Evolutionary conservation across 2,888 invertebrate genomes (phyloP).

Genomic region (Oxystoma pomonae): DNA sequence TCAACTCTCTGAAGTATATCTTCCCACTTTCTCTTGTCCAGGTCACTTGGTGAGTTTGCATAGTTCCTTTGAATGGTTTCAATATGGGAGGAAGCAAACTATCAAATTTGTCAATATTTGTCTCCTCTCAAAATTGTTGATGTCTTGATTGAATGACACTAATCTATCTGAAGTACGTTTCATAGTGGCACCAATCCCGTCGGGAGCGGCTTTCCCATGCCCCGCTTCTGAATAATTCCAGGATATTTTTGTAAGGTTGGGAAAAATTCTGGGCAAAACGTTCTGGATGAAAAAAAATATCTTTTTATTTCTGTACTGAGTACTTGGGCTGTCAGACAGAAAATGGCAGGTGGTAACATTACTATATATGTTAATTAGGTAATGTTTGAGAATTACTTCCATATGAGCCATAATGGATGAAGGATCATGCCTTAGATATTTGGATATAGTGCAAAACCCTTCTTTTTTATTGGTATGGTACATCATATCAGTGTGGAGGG

Average conservation of each 20-base stretch:
- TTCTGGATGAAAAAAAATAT: constrained; percentile 3
- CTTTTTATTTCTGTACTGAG: constrained; percentile 4
- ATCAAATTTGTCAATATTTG: background rate
- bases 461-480: background rate
- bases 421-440: constrained; percentile 2
- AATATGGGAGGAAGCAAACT: background rate
- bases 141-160: background rate
- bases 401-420: constrained; percentile 4
- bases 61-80: constrained; percentile 2
- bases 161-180: background rate
- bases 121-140: background rate
- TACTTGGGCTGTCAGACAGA: constrained; percentile 7
- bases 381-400: background rate
- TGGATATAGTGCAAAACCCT: constrained; percentile 7
- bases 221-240: constrained; percentile 2
- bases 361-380: background rate
- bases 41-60: constrained; percentile 1
- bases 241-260: background rate
- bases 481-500: constrained; percentile 31
- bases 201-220: constrained; percentile 1
- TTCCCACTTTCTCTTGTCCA: background rate
- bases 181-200: background rate
- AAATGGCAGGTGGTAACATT: background rate
- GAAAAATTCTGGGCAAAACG: background rate
- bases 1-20: background rate